A percentile compares a stretch with the other conserved stretches of the same genome.
phyloP scores from a whole-genome alignment of 2,797 vertebrate species.

The Chrosomus eos region DNA sequence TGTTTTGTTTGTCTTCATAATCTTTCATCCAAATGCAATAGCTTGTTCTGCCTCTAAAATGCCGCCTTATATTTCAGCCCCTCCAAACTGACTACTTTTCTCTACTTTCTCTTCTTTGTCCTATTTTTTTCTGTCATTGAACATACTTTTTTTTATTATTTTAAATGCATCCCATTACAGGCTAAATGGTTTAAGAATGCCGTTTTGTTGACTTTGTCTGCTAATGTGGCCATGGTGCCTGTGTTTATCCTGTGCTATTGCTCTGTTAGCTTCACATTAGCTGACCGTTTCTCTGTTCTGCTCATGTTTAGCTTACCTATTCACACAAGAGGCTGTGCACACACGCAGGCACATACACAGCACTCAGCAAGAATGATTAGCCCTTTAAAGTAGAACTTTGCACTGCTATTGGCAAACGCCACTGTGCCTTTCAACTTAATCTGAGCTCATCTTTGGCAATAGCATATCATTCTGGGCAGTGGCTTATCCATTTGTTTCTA shows the following conservation, averaged over 20 bases:
- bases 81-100: neutral
- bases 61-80: neutral
- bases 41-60: neutral
- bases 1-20: conserved; percentile 4
- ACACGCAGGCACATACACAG: conserved; percentile 28
- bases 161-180: neutral
- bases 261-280: conserved; percentile 3
- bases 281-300: conserved; percentile 24
- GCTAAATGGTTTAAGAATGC: neutral
- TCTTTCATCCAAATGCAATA: neutral
- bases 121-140: neutral
- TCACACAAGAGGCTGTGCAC: conserved; percentile 30
- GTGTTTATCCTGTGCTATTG: neutral
- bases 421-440: conserved; percentile 35
- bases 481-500: conserved; percentile 45
- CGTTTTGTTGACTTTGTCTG: neutral
- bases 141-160: neutral
- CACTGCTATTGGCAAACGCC: conserved; percentile 39
- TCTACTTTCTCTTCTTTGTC: neutral
- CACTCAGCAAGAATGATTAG: conserved; percentile 38
- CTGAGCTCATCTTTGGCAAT: conserved; percentile 50
- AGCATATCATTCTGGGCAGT: conserved; percentile 51
- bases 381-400: conserved; percentile 44
- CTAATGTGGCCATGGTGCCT: neutral
- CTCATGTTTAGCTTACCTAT: conserved; percentile 32